Evolutionary conservation across 2,888 invertebrate genomes (phyloP).

Genomic region (Aphrophora alni): DNA sequence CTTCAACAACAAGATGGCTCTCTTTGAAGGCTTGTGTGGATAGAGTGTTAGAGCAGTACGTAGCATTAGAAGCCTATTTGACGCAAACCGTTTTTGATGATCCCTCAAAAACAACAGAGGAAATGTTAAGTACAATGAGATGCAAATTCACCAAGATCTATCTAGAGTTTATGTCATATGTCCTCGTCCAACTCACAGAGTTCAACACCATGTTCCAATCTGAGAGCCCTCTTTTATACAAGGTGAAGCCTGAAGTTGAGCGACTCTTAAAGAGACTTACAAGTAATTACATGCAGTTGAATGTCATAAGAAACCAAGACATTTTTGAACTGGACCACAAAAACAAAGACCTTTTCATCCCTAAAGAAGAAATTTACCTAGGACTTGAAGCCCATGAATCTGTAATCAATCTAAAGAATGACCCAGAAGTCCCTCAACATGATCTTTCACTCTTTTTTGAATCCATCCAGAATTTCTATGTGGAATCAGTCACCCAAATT

Average conservation of each 20-base stretch:
- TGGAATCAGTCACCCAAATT: conserved; percentile 20
- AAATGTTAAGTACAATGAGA: conserved; percentile 18
- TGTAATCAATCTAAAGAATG: conserved; percentile 13
- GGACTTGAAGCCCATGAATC: conserved; percentile 20
- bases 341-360: conserved; percentile 13
- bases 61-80: conserved; percentile 16
- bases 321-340: conserved; percentile 26
- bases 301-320: too few species aligned
- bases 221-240: not conserved
- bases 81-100: conserved; percentile 21
- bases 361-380: conserved; percentile 17
- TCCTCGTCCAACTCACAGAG: not conserved
- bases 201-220: conserved; percentile 7
- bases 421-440: conserved; percentile 15
- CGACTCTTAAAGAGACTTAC: conserved; percentile 1
- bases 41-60: conserved; percentile 21
- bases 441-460: conserved; percentile 12
- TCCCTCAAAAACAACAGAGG: conserved; percentile 16
- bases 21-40: conserved; percentile 20
- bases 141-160: conserved; percentile 17
- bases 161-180: conserved; percentile 24
- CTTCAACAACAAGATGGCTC: conserved; percentile 26
- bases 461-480: conserved; percentile 23
- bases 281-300: not conserved
- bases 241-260: conserved; percentile 11